A percentile compares a stretch with the other conserved stretches of the same genome.
Conservation (phyloP, 2,888 invertebrate species). For the Plebejus argus region DNA sequence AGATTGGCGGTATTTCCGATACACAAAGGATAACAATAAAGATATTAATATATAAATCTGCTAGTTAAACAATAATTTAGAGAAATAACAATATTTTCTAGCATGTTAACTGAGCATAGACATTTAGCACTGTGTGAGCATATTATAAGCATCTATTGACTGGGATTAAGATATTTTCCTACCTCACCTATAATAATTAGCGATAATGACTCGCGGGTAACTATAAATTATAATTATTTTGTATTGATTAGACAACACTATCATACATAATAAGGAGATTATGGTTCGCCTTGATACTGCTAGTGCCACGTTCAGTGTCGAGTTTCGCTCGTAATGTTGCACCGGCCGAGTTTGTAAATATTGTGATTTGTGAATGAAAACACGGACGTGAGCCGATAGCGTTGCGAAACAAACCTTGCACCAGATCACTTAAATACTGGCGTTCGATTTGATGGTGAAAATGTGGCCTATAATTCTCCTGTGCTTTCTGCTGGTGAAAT, state of each 20-base stretch:
- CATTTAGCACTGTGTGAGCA: neutral
- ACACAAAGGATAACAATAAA: too few species aligned
- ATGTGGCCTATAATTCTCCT: slow-evolving; percentile 51
- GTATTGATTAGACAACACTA: slow-evolving; percentile 14
- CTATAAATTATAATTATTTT: slow-evolving; percentile 17
- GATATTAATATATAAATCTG: too few species aligned
- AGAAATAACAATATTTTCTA: too few species aligned
- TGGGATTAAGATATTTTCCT: neutral
- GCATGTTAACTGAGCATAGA: too few species aligned
- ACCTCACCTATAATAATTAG: neutral
- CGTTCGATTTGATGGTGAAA: slow-evolving; percentile 37
- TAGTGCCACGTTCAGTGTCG: slow-evolving; percentile 6
- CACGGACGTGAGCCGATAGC: slow-evolving; percentile 21
- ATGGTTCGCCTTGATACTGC: neutral
- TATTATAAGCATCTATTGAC: neutral
- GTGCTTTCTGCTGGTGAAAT: slow-evolving; percentile 34
- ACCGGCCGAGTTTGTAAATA: slow-evolving; percentile 4
- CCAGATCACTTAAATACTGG: slow-evolving; percentile 39
- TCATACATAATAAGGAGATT: slow-evolving; percentile 19
- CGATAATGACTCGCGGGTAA: neutral
- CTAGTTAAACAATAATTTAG: too few species aligned
- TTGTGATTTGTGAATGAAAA: slow-evolving; percentile 28
- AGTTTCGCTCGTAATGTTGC: slow-evolving; percentile 15
- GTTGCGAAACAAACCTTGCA: slow-evolving; percentile 43
- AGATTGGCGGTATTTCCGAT: too few species aligned